phyloP scores from a whole-genome alignment of 2,113 vertebrate genomes.

The Pimephales promelas region DNA sequence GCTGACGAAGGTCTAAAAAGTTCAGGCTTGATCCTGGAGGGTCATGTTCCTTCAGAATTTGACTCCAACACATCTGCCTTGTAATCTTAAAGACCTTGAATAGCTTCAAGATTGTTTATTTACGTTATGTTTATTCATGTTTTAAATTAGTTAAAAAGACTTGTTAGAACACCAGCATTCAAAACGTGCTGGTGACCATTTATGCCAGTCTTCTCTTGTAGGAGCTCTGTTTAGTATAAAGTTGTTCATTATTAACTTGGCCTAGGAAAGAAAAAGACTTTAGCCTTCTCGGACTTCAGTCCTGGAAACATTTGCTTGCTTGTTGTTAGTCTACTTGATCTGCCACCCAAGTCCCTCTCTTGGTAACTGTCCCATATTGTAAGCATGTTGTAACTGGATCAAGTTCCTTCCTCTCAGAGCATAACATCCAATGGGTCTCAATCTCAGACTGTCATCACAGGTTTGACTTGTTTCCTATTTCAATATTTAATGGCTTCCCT shows the following conservation, averaged over 20 bases:
- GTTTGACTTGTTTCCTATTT: slow-evolving; percentile 40
- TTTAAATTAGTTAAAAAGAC: neutral
- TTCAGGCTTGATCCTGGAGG: neutral
- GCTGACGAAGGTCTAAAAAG: neutral
- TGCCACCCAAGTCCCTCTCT: neutral
- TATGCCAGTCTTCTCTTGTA: neutral
- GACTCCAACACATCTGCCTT: neutral
- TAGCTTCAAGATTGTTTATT: neutral
- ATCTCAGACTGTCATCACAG: slow-evolving; percentile 22
- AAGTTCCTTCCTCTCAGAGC: slow-evolving; percentile 28
- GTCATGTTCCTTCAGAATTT: neutral
- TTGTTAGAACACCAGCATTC: neutral
- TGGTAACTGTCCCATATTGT: slow-evolving; percentile 9
- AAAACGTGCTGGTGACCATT: neutral
- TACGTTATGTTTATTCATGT: too few relatives aligned
- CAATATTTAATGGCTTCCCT: slow-evolving; percentile 32
- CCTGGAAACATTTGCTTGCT: slow-evolving; percentile 18
- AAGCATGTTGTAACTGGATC: slow-evolving; percentile 35
- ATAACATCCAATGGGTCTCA: slow-evolving; percentile 27
- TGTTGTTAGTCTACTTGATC: slow-evolving; percentile 10
- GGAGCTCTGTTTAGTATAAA: neutral
- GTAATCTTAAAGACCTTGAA: neutral
- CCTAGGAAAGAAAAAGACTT: slow-evolving; percentile 36
- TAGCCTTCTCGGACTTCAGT: neutral
- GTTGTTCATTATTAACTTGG: slow-evolving; percentile 29